Evolutionary conservation across 2,113 vertebrate species (phyloP).

Genomic region (Murina feae): DNA sequence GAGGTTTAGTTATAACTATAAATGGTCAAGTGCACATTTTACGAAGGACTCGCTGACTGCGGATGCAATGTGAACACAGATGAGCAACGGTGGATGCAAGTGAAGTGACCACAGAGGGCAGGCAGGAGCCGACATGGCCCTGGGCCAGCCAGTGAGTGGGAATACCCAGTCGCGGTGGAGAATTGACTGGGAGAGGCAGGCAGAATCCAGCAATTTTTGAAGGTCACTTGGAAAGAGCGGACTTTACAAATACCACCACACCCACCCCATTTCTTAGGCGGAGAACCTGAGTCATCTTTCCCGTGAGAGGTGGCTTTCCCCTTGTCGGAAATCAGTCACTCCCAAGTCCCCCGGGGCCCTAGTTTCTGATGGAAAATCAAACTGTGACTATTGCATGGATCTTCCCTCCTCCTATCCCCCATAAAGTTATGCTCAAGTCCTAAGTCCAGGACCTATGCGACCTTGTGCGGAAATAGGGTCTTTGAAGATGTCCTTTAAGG

Average conservation of each 20-base stretch:
- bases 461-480: background rate
- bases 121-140: background rate
- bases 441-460: background rate
- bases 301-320: constrained; percentile 10
- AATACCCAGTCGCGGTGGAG: background rate
- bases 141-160: background rate
- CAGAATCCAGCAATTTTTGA: background rate
- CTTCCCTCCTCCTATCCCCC: constrained; percentile 24
- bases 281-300: background rate
- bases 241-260: background rate
- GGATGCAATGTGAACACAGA: background rate
- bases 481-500: background rate
- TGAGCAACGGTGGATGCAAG: background rate
- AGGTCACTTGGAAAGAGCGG: background rate
- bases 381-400: constrained; percentile 63
- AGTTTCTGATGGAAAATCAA: constrained; percentile 72
- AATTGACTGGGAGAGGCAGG: background rate
- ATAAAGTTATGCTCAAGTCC: background rate
- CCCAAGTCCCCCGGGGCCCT: constrained; percentile 31
- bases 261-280: background rate
- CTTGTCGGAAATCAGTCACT: constrained; percentile 51
- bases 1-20: background rate
- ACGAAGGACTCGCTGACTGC: background rate
- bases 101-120: background rate
- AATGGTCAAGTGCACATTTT: background rate